Conservation (phyloP, 2,113 vertebrate species). For the Hystrix cristata region DNA sequence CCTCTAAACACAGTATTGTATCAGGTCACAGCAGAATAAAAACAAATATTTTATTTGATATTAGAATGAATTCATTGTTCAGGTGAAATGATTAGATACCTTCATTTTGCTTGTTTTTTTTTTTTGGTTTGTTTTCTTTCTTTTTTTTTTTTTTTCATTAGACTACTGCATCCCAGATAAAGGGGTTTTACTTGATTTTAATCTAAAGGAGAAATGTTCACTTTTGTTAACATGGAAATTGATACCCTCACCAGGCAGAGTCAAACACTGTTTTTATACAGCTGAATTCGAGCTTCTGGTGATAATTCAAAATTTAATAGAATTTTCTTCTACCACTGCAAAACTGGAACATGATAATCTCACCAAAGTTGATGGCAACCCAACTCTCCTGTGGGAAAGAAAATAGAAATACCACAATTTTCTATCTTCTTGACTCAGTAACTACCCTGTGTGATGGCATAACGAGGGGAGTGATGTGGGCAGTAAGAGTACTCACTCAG, state of each 20-base stretch:
- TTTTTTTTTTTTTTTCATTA: background rate
- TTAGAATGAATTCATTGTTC: background rate
- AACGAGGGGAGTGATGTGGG: background rate
- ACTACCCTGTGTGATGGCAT: background rate
- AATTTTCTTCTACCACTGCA: background rate
- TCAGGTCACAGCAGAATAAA: background rate
- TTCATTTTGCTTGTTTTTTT: background rate
- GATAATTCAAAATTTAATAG: conserved; percentile 11
- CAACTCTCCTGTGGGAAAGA: background rate
- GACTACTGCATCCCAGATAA: background rate
- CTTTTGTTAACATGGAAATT: conserved; percentile 38
- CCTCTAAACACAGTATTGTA: background rate
- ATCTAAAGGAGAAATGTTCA: conserved; percentile 12
- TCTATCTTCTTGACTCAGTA: background rate
- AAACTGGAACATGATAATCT: background rate
- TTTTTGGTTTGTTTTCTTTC: background rate
- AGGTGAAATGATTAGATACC: background rate
- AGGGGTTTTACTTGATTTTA: background rate
- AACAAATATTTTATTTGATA: conserved; percentile 38
- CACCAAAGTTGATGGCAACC: background rate
- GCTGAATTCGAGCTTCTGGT: background rate
- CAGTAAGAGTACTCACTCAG: background rate
- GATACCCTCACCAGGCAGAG: background rate
- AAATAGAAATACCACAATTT: background rate
- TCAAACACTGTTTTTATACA: background rate